These are phyloP conservation scores for Muntiacus muntjak DNA, from an alignment of 2,113 vertebrate genomes.

Conservation along the genomic window DNA sequence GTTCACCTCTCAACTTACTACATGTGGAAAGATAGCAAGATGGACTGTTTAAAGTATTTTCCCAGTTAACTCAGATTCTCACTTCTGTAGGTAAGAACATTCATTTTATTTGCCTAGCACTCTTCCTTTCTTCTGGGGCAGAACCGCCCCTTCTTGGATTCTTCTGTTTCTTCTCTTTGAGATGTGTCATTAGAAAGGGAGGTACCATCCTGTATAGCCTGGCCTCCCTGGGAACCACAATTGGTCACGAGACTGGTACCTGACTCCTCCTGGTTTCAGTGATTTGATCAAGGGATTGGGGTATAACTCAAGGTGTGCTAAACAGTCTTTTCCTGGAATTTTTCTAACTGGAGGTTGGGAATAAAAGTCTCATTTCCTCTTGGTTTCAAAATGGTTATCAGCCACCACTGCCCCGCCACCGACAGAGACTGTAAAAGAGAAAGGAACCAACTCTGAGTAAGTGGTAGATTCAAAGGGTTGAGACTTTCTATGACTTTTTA, in stretches of 20 bases:
- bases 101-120: not conserved
- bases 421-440: not conserved
- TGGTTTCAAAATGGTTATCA: not conserved
- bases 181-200: not conserved
- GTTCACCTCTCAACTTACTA: not conserved
- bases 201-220: not conserved
- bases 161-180: not conserved
- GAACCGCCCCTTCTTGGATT: not conserved
- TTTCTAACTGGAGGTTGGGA: not conserved
- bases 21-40: not conserved
- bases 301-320: not conserved
- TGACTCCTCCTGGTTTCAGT: not conserved
- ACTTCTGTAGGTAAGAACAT: not conserved
- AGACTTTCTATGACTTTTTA: not conserved
- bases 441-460: not conserved
- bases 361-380: not conserved
- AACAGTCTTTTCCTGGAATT: conserved; percentile 4
- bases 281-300: not conserved
- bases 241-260: not conserved
- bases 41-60: not conserved
- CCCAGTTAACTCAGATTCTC: not conserved
- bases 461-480: not conserved
- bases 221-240: not conserved
- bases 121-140: not conserved
- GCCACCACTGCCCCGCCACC: not conserved